phyloP scores from a whole-genome alignment of 2,888 invertebrate genomes.

The Nesidiocoris tenuis region DNA sequence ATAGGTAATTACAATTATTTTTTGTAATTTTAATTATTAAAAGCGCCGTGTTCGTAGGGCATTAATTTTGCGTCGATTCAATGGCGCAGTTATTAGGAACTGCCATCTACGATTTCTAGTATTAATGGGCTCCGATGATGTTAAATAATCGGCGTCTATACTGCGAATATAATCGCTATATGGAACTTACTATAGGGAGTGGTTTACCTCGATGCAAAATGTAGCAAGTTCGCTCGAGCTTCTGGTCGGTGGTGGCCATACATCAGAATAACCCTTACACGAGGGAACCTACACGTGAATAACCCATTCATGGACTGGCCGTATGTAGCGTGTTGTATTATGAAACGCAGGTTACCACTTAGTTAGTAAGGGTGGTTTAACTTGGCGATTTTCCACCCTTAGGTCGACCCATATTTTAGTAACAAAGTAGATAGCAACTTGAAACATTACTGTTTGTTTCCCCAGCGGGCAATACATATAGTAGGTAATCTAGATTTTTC shows the following conservation, averaged over 20 bases:
- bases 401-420: too few relatives aligned
- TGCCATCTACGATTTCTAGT: not conserved
- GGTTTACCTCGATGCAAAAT: not conserved
- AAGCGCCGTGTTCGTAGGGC: too few relatives aligned
- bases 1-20: too few relatives aligned
- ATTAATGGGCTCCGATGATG: not conserved
- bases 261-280: not conserved
- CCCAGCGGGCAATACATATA: too few relatives aligned
- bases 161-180: not conserved
- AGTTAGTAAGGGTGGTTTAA: not conserved
- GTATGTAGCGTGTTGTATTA: not conserved
- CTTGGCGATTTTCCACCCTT: not conserved
- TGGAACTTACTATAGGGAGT: not conserved
- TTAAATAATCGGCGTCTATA: not conserved
- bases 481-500: too few relatives aligned
- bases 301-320: not conserved
- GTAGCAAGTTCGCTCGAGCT: not conserved
- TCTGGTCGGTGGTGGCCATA: not conserved
- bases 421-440: too few relatives aligned
- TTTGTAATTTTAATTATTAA: too few relatives aligned
- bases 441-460: too few relatives aligned
- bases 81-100: too few relatives aligned
- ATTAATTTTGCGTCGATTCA: too few relatives aligned
- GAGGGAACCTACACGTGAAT: not conserved
- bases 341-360: not conserved